These are phyloP conservation scores for Ptychadena robeensis DNA, from an alignment of 2,797 vertebrate genomes.

Conservation along the genomic window DNA sequence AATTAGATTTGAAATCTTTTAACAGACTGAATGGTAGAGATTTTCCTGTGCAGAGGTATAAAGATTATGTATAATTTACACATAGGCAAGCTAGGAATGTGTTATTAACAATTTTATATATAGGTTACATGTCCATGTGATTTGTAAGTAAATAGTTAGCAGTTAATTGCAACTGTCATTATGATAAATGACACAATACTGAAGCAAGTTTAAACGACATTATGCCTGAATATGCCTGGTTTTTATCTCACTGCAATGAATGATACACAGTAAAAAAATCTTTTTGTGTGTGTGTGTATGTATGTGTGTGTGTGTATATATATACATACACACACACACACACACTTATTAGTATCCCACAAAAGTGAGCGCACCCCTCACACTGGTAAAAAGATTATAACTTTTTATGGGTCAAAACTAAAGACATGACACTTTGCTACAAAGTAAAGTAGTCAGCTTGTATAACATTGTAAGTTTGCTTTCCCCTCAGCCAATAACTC, in stretches of 20 bases:
- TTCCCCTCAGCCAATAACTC: too few relatives aligned
- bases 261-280: background rate
- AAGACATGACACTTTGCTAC: too few relatives aligned
- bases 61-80: background rate
- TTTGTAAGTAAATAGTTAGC: slow-evolving; percentile 7
- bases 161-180: slow-evolving; percentile 22
- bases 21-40: background rate
- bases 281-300: too few relatives aligned
- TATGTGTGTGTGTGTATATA: too few relatives aligned
- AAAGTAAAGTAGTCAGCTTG: too few relatives aligned
- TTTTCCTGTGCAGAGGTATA: background rate
- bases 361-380: too few relatives aligned
- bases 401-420: too few relatives aligned
- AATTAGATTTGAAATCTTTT: background rate
- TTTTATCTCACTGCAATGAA: background rate
- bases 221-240: background rate
- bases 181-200: slow-evolving; percentile 27
- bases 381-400: too few relatives aligned
- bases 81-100: background rate
- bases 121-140: slow-evolving; percentile 1
- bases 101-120: background rate
- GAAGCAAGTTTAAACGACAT: slow-evolving; percentile 8
- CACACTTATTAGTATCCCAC: too few relatives aligned
- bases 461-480: too few relatives aligned
- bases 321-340: too few relatives aligned